Conservation (phyloP, 2,113 vertebrate genomes). For the Conger conger region DNA sequence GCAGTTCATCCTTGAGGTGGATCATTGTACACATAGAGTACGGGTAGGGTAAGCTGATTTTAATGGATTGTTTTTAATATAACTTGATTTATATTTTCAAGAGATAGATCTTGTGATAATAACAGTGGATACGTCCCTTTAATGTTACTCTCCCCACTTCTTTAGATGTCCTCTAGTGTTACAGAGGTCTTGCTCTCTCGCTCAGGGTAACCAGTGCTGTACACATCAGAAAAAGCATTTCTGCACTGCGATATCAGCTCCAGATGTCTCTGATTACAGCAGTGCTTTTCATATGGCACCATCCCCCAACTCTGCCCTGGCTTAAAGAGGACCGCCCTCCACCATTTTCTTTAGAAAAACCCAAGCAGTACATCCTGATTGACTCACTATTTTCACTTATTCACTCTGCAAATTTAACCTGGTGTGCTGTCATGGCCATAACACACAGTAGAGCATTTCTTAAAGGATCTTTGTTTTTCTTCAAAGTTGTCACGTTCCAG, state of each 20-base stretch:
- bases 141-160: not conserved
- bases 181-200: not conserved
- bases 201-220: not conserved
- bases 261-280: not conserved
- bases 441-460: no score
- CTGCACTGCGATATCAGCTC: not conserved
- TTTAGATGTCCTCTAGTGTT: not conserved
- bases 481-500: no score
- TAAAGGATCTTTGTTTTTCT: no score
- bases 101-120: not conserved
- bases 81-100: not conserved
- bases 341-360: not conserved
- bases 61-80: not conserved
- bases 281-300: not conserved
- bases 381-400: no score
- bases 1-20: no score
- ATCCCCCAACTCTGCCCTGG: not conserved
- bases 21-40: no score
- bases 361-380: no score
- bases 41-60: no score
- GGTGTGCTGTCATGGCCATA: no score
- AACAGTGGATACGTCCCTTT: not conserved
- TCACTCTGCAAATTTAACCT: no score
- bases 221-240: not conserved
- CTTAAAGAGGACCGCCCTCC: not conserved